A percentile compares a stretch with the other conserved stretches of the same genome.
phyloP scores from a whole-genome alignment of 2,797 vertebrate species.

The Tolypeutes matacus region DNA sequence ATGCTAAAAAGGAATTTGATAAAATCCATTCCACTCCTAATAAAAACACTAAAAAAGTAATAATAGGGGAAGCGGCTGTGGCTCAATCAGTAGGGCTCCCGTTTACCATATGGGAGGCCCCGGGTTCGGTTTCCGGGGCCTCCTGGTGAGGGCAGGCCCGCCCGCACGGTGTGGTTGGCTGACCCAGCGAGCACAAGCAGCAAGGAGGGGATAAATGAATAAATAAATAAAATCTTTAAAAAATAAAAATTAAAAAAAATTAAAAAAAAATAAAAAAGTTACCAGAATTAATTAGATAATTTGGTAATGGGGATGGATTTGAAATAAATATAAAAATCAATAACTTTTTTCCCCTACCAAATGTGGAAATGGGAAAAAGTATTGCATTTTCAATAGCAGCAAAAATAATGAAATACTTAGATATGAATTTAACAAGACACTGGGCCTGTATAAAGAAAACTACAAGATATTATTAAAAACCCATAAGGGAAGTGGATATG shows the following conservation, averaged over 20 bases:
- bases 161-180: too few species aligned
- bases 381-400: not conserved
- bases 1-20: not conserved
- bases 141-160: too few species aligned
- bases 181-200: too few species aligned
- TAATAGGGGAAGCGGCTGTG: not conserved
- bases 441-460: not conserved
- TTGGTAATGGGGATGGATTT: not conserved
- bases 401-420: slow-evolving; percentile 15
- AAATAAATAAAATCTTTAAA: too few species aligned
- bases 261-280: too few species aligned
- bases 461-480: slow-evolving; percentile 14
- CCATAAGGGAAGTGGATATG: too few species aligned
- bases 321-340: not conserved
- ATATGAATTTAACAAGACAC: not conserved
- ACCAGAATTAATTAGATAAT: slow-evolving; percentile 20
- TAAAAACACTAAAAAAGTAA: not conserved
- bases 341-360: not conserved
- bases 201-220: too few species aligned
- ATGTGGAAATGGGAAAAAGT: not conserved
- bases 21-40: slow-evolving; percentile 1
- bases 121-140: too few species aligned
- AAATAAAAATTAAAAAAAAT: too few species aligned
- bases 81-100: too few species aligned
- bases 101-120: too few species aligned